Conservation (phyloP, 2,888 invertebrate genomes). For the Salpingus planirostris region DNA sequence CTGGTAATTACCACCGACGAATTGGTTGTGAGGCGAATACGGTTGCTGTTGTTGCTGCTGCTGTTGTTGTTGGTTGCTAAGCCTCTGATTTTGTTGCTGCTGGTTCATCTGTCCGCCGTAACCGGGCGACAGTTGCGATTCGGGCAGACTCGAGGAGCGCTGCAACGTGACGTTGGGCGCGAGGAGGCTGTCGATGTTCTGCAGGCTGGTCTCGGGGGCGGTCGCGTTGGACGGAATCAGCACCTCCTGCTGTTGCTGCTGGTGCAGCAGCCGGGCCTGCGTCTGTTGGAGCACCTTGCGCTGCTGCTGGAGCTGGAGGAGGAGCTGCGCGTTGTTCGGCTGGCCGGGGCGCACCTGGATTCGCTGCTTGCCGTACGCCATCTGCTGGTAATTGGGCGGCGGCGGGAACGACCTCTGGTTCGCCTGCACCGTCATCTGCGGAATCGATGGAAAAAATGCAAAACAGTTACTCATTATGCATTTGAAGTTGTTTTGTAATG, state of each 20-base stretch:
- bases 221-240: slow-evolving; percentile 67
- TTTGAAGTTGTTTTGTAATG: too few species aligned
- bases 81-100: slow-evolving; percentile 4
- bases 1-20: slow-evolving; percentile 31
- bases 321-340: slow-evolving; percentile 14
- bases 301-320: slow-evolving; percentile 42
- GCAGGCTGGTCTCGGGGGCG: slow-evolving; percentile 43
- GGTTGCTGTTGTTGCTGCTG: slow-evolving; percentile 22
- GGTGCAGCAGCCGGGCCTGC: slow-evolving; percentile 28
- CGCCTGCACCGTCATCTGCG: slow-evolving; percentile 26
- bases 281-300: slow-evolving; percentile 3
- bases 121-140: slow-evolving; percentile 53
- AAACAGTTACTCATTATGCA: too few species aligned
- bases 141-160: slow-evolving; percentile 51
- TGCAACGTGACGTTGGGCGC: slow-evolving; percentile 86
- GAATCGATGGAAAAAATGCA: too few species aligned
- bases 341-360: too few species aligned
- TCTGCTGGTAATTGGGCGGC: slow-evolving; percentile 38
- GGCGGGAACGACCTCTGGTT: slow-evolving; percentile 31
- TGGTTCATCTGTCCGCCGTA: slow-evolving; percentile 39
- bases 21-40: too few species aligned
- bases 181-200: slow-evolving; percentile 73
- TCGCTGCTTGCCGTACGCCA: slow-evolving; percentile 21
- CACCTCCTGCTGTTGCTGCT: slow-evolving; percentile 60
- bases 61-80: not conserved